Conservation (phyloP, 2,113 vertebrate genomes). For the Semicossyphus pulcher region DNA sequence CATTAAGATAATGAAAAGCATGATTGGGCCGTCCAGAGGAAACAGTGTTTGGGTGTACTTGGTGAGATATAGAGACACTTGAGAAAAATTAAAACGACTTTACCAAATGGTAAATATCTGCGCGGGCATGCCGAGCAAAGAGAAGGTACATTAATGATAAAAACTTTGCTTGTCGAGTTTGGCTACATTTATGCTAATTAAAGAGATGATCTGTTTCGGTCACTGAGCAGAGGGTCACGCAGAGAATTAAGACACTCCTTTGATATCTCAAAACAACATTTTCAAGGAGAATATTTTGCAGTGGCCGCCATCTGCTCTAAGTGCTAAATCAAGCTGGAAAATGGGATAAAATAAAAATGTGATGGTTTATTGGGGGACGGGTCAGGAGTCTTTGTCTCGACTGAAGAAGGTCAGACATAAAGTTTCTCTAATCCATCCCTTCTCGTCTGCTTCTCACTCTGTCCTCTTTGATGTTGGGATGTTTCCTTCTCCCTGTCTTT, state of each 20-base stretch:
- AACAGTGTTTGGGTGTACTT: not conserved
- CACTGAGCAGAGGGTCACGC: not conserved
- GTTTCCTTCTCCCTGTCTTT: not conserved
- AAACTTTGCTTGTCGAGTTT: not conserved
- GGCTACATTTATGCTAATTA: not conserved
- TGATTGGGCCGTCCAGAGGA: not conserved
- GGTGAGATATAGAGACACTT: not conserved
- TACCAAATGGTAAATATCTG: not conserved
- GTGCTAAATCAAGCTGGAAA: not conserved
- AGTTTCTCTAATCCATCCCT: not conserved
- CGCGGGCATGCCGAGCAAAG: not conserved
- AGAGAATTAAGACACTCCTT: not conserved
- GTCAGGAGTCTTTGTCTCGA: not conserved
- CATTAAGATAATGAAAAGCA: not conserved
- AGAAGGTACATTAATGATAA: not conserved
- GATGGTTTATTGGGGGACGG: not conserved
- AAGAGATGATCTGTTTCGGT: not conserved
- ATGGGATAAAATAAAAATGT: not conserved
- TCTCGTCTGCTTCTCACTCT: not conserved
- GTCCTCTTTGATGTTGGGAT: conserved; percentile 4
- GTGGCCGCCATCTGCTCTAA: not conserved
- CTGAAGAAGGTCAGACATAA: not conserved
- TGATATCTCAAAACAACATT: too few species aligned
- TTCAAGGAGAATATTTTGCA: not conserved
- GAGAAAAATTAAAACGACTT: not conserved